Conservation (phyloP, 2,888 invertebrate genomes). For the Eupithecia vulgata region DNA sequence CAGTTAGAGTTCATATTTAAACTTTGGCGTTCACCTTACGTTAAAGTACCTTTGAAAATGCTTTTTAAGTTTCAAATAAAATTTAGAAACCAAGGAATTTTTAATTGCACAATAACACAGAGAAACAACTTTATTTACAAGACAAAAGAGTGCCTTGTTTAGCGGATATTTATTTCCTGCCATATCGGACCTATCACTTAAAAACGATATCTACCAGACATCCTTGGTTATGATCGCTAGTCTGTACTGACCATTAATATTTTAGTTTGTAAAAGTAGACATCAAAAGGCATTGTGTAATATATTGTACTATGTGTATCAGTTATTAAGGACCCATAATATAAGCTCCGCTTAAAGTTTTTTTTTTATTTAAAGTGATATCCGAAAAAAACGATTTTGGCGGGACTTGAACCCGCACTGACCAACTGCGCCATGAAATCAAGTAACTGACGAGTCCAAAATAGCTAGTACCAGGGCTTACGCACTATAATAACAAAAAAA, state of each 20-base stretch:
- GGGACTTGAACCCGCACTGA: too few relatives aligned
- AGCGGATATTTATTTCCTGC: not conserved
- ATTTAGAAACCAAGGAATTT: not conserved
- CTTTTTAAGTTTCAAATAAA: not conserved
- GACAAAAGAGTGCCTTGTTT: not conserved
- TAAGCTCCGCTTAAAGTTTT: too few relatives aligned
- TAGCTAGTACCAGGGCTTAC: too few relatives aligned
- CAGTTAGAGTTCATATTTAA: conserved; percentile 9
- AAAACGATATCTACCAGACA: not conserved
- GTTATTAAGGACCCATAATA: too few relatives aligned
- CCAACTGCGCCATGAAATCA: too few relatives aligned
- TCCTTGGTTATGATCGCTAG: not conserved
- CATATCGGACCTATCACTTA: not conserved
- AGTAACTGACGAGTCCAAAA: too few relatives aligned
- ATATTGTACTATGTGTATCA: too few relatives aligned
- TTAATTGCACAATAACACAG: not conserved
- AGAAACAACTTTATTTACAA: not conserved
- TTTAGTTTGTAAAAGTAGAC: too few relatives aligned
- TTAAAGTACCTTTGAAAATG: not conserved
- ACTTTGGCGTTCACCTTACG: not conserved
- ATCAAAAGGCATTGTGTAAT: too few relatives aligned
- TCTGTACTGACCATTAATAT: not conserved
- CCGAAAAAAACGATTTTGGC: too few relatives aligned
- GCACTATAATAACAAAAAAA: too few relatives aligned
- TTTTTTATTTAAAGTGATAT: too few relatives aligned